Evolutionary conservation across 2,797 vertebrate species (phyloP).

Genomic region (Halcyon smyrnensis): DNA sequence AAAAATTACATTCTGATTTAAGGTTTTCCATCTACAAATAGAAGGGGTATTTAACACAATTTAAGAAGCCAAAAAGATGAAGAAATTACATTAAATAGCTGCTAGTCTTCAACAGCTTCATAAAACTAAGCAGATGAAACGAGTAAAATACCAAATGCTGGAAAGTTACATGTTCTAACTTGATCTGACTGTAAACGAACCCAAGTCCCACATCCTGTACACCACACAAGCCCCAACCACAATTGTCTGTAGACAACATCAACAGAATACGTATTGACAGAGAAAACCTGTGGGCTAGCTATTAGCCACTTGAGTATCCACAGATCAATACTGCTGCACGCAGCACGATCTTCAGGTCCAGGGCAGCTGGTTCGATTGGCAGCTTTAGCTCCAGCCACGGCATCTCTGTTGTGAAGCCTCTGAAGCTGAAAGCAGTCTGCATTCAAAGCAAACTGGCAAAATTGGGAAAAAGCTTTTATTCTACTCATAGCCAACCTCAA

Average conservation of each 20-base stretch:
- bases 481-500: neutral
- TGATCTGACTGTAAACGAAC: neutral
- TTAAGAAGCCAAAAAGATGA: neutral
- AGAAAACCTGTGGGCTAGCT: neutral
- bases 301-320: neutral
- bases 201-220: neutral
- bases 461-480: conserved; percentile 21
- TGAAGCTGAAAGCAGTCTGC: neutral
- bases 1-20: neutral
- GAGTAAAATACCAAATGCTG: neutral
- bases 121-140: neutral
- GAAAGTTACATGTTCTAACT: neutral
- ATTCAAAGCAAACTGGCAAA: conserved; percentile 24
- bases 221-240: neutral
- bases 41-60: neutral
- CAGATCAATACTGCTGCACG: rapidly evolving
- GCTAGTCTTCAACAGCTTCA: neutral
- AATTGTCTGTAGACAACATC: neutral
- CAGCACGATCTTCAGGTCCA: neutral
- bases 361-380: neutral
- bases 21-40: neutral
- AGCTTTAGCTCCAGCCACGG: neutral
- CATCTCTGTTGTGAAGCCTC: neutral
- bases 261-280: neutral
- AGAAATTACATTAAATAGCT: neutral